Evolutionary conservation across 2,888 invertebrate species (phyloP), one percentile per base, ranked within the genome.

Genomic region (Pomacea canaliculata): DNA sequence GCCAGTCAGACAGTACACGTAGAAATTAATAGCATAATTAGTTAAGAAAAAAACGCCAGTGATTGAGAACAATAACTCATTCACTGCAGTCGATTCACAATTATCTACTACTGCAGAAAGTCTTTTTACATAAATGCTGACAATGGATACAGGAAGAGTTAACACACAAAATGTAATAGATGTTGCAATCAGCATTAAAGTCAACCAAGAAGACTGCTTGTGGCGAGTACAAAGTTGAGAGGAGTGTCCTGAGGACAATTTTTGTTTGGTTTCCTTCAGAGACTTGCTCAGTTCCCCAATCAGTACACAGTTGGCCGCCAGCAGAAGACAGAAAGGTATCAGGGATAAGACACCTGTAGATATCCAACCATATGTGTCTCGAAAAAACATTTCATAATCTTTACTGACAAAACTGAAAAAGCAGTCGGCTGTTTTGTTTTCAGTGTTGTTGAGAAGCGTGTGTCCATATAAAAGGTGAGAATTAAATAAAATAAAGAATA

Each of bases 21-120:
- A 73, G 18, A 73, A 73, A 59, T 73, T 73, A 59, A 73, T 59
- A 56, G 68, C n/a, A 18, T 10, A 59, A 60, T 56, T 73, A 59
- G 9, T 13, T 37, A 68, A 8, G 19, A 19, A 67, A 46, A 67
- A 37, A 37, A 73, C 23, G 3, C 19, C n/a, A 12, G 67, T 56
- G 8, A 68, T 18, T 10, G 67, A n/a, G 12, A 56, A 49, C 7
- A 18, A 37, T n/a, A 73, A 51, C 13, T 51, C n/a, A n/a, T 60
- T 73, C 16, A 7, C 46, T 12, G 68, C 59, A 7, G 46, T 27
- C 12, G 48, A 16, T 13, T 67, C 12, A 27, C 65, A n/a, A 46
- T 73, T 23, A n/a, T 65, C 16, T 7, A 16, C 16, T 10, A 13
- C 3, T 5, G 37, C 3, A 37, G 37, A 5, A 37, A 37, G 5